A percentile compares a stretch with the other conserved stretches of the same genome.
Conservation (phyloP, 2,797 vertebrate genomes). For the Basileuterus tristriatus region DNA sequence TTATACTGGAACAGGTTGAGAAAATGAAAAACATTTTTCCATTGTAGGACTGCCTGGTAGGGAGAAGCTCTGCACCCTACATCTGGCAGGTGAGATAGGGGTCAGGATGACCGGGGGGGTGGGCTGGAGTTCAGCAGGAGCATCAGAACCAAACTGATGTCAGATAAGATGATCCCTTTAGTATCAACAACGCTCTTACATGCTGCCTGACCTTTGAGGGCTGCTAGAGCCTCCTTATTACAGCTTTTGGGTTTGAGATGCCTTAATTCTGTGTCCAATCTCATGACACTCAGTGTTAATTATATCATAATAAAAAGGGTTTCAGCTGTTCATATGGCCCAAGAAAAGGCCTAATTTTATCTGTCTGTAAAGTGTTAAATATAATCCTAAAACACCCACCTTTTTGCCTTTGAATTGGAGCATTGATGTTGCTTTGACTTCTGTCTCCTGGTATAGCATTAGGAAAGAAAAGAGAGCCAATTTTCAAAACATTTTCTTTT, state of each 20-base stretch:
- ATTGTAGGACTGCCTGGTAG: not conserved
- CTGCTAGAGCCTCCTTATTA: not conserved
- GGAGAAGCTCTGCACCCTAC: not conserved
- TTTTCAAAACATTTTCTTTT: not conserved
- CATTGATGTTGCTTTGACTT: not conserved
- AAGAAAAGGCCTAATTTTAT: not conserved
- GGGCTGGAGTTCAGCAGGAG: not conserved
- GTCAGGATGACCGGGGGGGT: not conserved
- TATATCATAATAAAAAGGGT: not conserved
- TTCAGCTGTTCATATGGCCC: not conserved
- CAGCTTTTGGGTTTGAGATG: not conserved
- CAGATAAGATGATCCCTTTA: rapidly evolving
- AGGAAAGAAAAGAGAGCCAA: not conserved
- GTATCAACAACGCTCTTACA: not conserved
- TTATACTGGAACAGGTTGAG: not conserved
- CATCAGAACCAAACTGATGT: not conserved
- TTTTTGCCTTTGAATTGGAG: not conserved
- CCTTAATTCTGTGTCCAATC: not conserved
- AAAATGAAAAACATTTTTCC: not conserved
- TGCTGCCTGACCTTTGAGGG: not conserved
- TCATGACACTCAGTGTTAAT: not conserved
- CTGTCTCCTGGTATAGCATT: not conserved
- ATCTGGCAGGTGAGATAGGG: not conserved
- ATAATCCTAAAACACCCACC: rapidly evolving
- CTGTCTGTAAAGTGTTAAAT: not conserved